Evolutionary conservation across 2,113 vertebrate species (phyloP).

Genomic region (Nanorana parkeri): DNA sequence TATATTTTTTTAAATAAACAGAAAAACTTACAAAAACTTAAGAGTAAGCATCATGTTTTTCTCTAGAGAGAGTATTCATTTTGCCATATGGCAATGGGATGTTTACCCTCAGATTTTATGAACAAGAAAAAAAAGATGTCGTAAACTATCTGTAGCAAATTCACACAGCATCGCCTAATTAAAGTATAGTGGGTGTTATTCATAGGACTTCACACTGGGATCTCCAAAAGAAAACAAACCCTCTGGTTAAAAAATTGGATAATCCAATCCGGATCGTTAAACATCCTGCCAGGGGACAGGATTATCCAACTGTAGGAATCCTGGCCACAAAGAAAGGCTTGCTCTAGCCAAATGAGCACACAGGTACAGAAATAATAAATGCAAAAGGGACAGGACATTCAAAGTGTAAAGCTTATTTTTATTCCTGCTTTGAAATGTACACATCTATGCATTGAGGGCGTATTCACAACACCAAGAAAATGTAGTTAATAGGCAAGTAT

Average conservation of each 20-base stretch:
- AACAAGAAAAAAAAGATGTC: no score
- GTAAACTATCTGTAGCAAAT: background rate
- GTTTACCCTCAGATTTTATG: no score
- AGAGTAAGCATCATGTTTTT: no score
- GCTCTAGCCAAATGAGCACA: background rate
- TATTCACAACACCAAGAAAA: no score
- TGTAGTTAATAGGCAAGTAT: no score
- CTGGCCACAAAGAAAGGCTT: constrained; percentile 5
- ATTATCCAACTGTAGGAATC: constrained; percentile 35
- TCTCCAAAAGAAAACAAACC: constrained; percentile 27
- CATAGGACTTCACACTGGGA: constrained; percentile 11
- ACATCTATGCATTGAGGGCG: no score
- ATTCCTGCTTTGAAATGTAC: no score
- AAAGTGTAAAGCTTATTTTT: background rate
- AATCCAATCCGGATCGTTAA: constrained; percentile 28
- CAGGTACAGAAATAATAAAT: background rate
- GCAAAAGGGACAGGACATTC: background rate
- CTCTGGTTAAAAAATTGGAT: constrained; percentile 9
- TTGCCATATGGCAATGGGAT: no score
- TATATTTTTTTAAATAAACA: no score
- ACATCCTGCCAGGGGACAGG: constrained; percentile 35
- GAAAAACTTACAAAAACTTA: no score
- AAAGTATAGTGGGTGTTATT: constrained; percentile 17
- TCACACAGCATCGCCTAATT: background rate
- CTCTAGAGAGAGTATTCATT: no score